A percentile compares a stretch with the other conserved stretches of the same genome.
phyloP scores from a whole-genome alignment of 2,113 vertebrate species.

The Cavia porcellus region DNA sequence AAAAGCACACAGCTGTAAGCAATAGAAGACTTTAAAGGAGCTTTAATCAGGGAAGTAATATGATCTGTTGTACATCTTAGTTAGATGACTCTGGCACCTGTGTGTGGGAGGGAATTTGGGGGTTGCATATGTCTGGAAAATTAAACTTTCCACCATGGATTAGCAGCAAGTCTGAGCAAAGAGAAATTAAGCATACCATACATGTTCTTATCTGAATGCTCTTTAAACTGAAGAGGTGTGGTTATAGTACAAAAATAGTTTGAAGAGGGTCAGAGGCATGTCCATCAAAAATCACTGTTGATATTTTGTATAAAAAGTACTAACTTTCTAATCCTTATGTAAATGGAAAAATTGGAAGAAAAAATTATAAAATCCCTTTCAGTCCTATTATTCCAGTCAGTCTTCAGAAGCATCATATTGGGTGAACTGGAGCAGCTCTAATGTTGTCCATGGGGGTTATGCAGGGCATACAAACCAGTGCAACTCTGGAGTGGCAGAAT shows the following conservation, averaged over 20 bases:
- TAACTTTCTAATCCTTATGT: neutral
- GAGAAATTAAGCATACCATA: constrained; percentile 47
- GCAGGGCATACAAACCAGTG: neutral
- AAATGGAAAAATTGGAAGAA: neutral
- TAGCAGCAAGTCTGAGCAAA: constrained; percentile 32
- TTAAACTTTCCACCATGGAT: constrained; percentile 48
- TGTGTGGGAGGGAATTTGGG: constrained; percentile 18
- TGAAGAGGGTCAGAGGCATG: neutral
- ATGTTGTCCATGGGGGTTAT: neutral
- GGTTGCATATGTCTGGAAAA: constrained; percentile 58
- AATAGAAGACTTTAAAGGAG: neutral
- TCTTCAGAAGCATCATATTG: neutral
- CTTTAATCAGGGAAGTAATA: constrained; percentile 48
- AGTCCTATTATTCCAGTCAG: neutral
- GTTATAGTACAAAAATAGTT: neutral
- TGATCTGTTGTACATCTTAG: constrained; percentile 37
- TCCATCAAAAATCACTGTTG: neutral
- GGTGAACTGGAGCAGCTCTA: neutral
- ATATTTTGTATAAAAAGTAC: neutral
- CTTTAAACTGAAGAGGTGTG: neutral
- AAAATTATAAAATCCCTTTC: neutral
- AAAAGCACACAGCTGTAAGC: constrained; percentile 44
- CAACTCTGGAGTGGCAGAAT: neutral
- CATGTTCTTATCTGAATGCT: constrained; percentile 17
- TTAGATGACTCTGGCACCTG: constrained; percentile 35